Evolutionary conservation across 2,113 vertebrate species (phyloP).

Genomic region (Axis porcinus): DNA sequence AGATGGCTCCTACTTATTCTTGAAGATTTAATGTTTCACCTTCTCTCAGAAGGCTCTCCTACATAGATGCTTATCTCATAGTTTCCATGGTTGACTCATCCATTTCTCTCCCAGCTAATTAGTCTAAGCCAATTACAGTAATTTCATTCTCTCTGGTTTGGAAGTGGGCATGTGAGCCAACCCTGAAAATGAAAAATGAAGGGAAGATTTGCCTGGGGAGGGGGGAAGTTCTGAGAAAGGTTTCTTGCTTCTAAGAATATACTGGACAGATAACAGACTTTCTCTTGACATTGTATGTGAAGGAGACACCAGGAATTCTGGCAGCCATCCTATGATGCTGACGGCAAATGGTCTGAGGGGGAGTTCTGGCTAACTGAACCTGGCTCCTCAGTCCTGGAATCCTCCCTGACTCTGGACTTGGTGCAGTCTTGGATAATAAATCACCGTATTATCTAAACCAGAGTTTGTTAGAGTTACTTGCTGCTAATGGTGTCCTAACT

Average conservation of each 20-base stretch:
- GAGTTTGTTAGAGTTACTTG: background rate
- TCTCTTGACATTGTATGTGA: background rate
- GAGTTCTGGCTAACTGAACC: background rate
- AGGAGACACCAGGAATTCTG: background rate
- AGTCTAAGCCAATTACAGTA: background rate
- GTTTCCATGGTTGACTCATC: background rate
- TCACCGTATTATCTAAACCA: background rate
- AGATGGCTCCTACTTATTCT: background rate
- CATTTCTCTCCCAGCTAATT: background rate
- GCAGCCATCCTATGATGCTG: background rate
- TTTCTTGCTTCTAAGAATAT: background rate
- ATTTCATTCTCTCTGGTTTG: background rate
- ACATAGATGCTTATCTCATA: background rate
- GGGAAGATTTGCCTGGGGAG: background rate
- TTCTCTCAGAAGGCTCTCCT: background rate
- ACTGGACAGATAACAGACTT: background rate
- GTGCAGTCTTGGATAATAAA: slow-evolving; percentile 7
- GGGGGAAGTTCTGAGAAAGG: background rate
- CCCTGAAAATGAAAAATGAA: background rate
- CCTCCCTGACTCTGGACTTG: background rate
- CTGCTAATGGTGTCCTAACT: background rate
- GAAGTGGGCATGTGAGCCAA: background rate
- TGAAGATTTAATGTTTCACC: background rate
- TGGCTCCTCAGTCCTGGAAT: background rate
- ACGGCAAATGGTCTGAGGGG: background rate